Base-by-base conservation (phyloP, 2,113 vertebrate genomes). In the Zootoca vivipara region DNA sequence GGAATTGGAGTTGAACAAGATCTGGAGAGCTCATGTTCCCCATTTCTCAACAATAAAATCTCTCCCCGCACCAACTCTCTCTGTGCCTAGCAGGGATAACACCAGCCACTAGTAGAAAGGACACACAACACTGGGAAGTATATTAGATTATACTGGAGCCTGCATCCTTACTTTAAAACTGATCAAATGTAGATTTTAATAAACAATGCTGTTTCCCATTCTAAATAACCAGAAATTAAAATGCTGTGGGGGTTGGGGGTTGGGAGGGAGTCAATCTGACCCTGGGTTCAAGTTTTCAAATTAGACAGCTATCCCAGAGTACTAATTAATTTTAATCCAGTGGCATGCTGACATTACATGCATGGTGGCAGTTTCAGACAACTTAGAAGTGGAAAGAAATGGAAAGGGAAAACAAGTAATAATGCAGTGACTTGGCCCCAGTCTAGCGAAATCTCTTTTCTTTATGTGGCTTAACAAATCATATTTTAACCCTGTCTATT, bases 401-500 rank as follows among this genome's bases (percentile, higher is more conserved):
- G 52, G 22, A 40, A 38, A 77, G 33, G 2, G 30, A 65, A 83
- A 30, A 85, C 38, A 52, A 38, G 78, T 83, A 80, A 56, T 58
- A 81, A 40, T 28, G 22, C 42, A 79, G 33, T 40, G 77, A 85
- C 26, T 46, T 88, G 70, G 33, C 70, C 72, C 30, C 22, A 40
- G 7, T 46, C n/a, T 88, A 46, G 46, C 35, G 42, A 77, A 80
- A 87, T 77, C 22, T 81, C 70, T 87, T 46, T n/a, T 65, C n/a
- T 74, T 28, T 83, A 28, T 42, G 35, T 82, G 28, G 24, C 82
- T 82, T 82, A 72, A 85, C 30, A 87, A 79, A 89, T 91, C 58
- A 84, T 75, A 81, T 89, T 87, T 83, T 30, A 82, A 70, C 12
- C 56, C 73, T 89, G n/a, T 22, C 69, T 86, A 67, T 89, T 85